Evolutionary conservation across 2,113 vertebrate species (phyloP).

Genomic region (Phyllostomus discolor): DNA sequence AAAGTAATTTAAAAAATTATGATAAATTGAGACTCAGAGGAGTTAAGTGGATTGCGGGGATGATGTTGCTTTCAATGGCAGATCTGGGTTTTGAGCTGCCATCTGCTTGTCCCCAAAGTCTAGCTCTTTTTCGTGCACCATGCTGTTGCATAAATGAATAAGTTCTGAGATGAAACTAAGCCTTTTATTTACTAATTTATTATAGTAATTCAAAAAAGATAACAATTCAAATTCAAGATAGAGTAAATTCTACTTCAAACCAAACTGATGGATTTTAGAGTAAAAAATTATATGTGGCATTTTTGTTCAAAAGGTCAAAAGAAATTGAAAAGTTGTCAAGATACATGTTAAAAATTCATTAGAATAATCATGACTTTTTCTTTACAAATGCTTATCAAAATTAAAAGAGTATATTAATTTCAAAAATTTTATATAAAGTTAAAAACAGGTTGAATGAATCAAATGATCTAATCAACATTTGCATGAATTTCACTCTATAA

Average conservation of each 20-base stretch:
- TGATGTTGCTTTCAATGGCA: neutral
- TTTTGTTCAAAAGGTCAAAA: slow-evolving; percentile 68
- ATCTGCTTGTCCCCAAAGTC: neutral
- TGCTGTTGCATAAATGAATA: neutral
- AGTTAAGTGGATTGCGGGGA: neutral
- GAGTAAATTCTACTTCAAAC: slow-evolving; percentile 56
- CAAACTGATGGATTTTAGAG: slow-evolving; percentile 54
- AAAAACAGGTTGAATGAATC: slow-evolving; percentile 50
- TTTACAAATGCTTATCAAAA: slow-evolving; percentile 62
- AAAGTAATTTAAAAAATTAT: slow-evolving; percentile 1
- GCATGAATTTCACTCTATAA: slow-evolving; percentile 27
- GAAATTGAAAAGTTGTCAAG: slow-evolving; percentile 67
- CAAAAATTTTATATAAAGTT: slow-evolving; percentile 47
- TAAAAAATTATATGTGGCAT: slow-evolving; percentile 39
- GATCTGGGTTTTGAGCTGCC: neutral
- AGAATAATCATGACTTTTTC: slow-evolving; percentile 63
- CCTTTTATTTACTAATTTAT: slow-evolving; percentile 10
- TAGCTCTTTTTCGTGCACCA: neutral
- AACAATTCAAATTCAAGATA: slow-evolving; percentile 52
- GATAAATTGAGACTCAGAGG: neutral
- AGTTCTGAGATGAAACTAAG: neutral
- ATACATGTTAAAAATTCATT: slow-evolving; percentile 64
- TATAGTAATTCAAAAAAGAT: neutral
- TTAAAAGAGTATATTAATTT: slow-evolving; percentile 60
- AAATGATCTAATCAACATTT: slow-evolving; percentile 31